Evolutionary conservation across 1,140 invertebrate species (phyloP).

Genomic region (Drosophila sturtevanti): DNA sequence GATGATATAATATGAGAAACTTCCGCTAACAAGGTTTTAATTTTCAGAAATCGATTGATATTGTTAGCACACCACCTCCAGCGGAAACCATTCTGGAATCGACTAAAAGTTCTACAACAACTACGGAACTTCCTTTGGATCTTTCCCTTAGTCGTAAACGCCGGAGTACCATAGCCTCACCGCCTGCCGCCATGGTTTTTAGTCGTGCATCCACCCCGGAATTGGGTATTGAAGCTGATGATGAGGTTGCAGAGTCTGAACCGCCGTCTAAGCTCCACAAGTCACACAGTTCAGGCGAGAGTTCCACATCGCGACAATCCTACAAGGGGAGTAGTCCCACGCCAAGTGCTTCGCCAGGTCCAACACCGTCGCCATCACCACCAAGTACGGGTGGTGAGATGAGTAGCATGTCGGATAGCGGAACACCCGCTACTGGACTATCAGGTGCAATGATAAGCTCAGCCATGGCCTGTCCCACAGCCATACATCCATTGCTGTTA

Average conservation of each 20-base stretch:
- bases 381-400: constrained; percentile 70
- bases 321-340: constrained; percentile 68
- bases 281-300: constrained; percentile 60
- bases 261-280: constrained; percentile 40
- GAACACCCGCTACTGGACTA: neutral
- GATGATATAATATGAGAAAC: neutral
- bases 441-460: constrained; percentile 44
- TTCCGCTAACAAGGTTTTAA: neutral
- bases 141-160: constrained; percentile 85
- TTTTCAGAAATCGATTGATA: constrained; percentile 74
- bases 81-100: constrained; percentile 33
- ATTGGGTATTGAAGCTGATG: constrained; percentile 33
- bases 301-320: constrained; percentile 51
- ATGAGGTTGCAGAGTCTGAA: neutral
- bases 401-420: constrained; percentile 68
- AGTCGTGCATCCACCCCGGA: constrained; percentile 30
- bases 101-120: constrained; percentile 3
- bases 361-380: constrained; percentile 82
- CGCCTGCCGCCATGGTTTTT: constrained; percentile 2
- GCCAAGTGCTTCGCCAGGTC: constrained; percentile 66
- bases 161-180: constrained; percentile 10
- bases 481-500: constrained; percentile 89
- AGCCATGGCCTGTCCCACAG: constrained; percentile 90
- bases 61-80: constrained; percentile 70
- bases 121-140: constrained; percentile 88